Evolutionary conservation across 1,140 invertebrate genomes (phyloP).

Genomic region (Pantala flavescens): DNA sequence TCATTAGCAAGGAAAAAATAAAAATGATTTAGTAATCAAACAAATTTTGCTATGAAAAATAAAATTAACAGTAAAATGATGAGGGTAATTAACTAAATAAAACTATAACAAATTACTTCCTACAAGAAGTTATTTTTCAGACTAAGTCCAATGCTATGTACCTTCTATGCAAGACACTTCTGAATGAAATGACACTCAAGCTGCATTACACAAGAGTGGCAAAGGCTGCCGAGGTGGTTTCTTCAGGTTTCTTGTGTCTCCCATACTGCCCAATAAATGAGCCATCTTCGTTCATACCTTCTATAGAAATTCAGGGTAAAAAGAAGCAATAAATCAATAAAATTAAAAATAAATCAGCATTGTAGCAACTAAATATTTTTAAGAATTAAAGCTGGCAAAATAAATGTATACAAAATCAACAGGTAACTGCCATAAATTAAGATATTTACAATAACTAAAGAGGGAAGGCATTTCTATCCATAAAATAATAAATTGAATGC

Average conservation of each 20-base stretch:
- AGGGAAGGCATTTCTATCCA: no score
- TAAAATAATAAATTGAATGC: no score
- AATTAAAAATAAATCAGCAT: conserved; percentile 31
- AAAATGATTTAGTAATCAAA: no score
- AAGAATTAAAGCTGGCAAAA: neutral
- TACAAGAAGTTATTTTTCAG: no score
- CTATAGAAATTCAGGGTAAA: conserved; percentile 29
- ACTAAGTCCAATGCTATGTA: neutral
- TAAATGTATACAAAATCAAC: no score
- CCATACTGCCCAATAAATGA: conserved; percentile 96
- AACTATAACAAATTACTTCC: no score
- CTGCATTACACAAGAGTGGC: conserved; percentile 59
- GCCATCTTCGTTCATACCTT: conserved; percentile 95
- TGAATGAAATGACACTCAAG: conserved; percentile 16
- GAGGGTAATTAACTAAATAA: conserved; percentile 20
- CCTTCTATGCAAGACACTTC: conserved; percentile 11
- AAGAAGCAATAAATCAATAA: conserved; percentile 9
- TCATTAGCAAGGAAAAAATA: no score
- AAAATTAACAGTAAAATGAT: no score
- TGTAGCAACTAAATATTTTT: neutral
- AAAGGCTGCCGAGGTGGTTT: conserved; percentile 58
- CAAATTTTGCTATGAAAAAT: no score
- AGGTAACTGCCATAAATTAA: no score
- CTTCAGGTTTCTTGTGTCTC: conserved; percentile 53
- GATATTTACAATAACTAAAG: no score